These are phyloP conservation scores for Bovichtus variegatus DNA, from an alignment of 2,797 vertebrate species.

Conservation along the genomic window DNA sequence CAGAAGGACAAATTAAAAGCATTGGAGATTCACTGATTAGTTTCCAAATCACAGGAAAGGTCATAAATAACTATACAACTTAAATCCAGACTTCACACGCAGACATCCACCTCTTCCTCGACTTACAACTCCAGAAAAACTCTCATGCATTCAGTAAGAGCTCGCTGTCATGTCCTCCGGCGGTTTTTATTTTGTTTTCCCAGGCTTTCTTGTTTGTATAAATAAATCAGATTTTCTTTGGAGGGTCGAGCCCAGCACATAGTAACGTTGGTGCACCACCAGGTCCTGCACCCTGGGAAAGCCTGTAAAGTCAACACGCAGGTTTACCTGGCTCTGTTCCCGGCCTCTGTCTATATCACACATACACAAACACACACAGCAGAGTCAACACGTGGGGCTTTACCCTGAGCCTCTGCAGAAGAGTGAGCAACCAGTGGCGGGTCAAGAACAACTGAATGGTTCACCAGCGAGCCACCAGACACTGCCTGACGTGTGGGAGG, in stretches of 20 bases:
- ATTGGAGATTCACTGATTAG: background rate
- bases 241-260: conserved; percentile 40
- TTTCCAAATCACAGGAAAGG: conserved; percentile 13
- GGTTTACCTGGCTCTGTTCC: conserved; percentile 65
- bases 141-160: conserved; percentile 15
- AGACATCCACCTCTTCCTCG: background rate
- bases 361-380: conserved; percentile 50
- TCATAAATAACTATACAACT: too few species aligned
- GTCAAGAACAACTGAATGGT: conserved; percentile 41
- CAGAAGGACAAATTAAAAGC: background rate
- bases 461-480: conserved; percentile 13
- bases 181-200: conserved; percentile 55
- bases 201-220: conserved; percentile 54
- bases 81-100: too few species aligned
- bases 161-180: conserved; percentile 24
- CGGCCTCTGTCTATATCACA: conserved; percentile 39
- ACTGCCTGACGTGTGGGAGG: background rate
- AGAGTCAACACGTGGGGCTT: conserved; percentile 46
- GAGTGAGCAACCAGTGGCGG: conserved; percentile 36
- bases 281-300: conserved; percentile 67
- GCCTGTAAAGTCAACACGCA: conserved; percentile 75
- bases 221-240: conserved; percentile 63
- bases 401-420: conserved; percentile 17
- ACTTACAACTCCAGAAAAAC: conserved; percentile 7
- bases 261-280: conserved; percentile 51